phyloP scores from a whole-genome alignment of 2,797 vertebrate species.

The Podargus strigoides region DNA sequence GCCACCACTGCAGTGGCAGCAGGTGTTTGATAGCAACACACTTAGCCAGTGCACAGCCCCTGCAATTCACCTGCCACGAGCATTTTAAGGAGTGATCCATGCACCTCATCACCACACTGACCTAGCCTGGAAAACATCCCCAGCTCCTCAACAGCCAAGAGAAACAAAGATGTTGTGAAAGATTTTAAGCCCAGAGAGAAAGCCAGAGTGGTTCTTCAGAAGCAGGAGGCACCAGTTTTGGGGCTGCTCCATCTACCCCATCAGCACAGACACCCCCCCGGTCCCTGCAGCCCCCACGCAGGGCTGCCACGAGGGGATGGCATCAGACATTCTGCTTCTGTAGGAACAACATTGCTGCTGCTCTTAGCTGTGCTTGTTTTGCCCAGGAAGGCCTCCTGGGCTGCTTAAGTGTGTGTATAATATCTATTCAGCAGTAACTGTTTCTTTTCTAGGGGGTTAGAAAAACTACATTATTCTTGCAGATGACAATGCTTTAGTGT shows the following conservation, averaged over 20 bases:
- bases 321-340: background rate
- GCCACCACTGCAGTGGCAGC: too few relatives aligned
- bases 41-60: background rate
- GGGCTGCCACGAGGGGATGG: background rate
- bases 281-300: background rate
- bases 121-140: background rate
- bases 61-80: fast-evolving
- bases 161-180: background rate
- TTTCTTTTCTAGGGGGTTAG: background rate
- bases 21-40: background rate
- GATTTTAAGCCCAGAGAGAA: background rate
- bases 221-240: background rate
- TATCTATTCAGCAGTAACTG: background rate
- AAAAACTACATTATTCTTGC: background rate
- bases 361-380: background rate
- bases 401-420: background rate
- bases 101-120: background rate
- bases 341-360: background rate
- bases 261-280: too few relatives aligned
- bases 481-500: background rate
- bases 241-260: background rate
- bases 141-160: background rate
- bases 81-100: background rate
- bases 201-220: background rate
- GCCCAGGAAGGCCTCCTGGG: background rate